A percentile compares a stretch with the other conserved stretches of the same genome.
These are phyloP conservation scores for Jaculus jaculus DNA, from an alignment of 2,113 vertebrate genomes.

Conservation along the genomic window DNA sequence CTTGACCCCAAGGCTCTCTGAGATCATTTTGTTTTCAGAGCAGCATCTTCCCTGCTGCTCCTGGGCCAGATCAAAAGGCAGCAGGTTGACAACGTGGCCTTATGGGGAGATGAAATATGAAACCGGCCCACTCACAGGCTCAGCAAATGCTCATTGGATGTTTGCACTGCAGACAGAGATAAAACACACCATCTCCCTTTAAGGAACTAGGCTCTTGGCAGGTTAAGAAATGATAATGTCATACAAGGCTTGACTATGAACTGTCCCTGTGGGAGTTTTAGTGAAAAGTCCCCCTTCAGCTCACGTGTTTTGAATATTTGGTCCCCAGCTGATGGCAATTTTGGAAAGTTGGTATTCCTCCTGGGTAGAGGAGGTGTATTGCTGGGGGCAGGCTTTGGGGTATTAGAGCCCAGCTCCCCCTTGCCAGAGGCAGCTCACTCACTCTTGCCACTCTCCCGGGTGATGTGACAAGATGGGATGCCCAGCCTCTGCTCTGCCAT, in stretches of 20 bases:
- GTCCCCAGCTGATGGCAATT: too few species aligned
- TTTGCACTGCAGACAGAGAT: not conserved
- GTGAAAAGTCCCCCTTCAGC: too few species aligned
- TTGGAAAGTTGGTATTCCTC: too few species aligned
- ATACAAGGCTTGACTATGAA: not conserved
- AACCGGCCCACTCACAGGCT: not conserved
- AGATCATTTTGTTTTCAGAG: conserved; percentile 25
- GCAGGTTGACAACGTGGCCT: conserved; percentile 10
- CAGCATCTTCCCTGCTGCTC: not conserved
- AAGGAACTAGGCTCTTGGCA: not conserved
- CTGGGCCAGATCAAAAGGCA: conserved; percentile 20
- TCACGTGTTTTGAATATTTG: too few species aligned
- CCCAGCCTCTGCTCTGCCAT: too few species aligned
- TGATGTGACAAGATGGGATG: too few species aligned
- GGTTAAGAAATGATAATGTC: not conserved
- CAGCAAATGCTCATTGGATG: not conserved
- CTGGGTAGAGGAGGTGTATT: too few species aligned
- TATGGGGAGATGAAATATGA: conserved; percentile 15
- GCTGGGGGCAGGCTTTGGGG: too few species aligned
- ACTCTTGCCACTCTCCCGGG: too few species aligned
- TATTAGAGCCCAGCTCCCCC: too few species aligned
- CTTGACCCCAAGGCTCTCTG: not conserved
- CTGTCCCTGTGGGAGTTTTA: not conserved
- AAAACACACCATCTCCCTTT: not conserved
- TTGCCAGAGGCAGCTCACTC: too few species aligned